phyloP scores from a whole-genome alignment of 2,797 vertebrate species.

The Neosilurus mollespiculum region DNA sequence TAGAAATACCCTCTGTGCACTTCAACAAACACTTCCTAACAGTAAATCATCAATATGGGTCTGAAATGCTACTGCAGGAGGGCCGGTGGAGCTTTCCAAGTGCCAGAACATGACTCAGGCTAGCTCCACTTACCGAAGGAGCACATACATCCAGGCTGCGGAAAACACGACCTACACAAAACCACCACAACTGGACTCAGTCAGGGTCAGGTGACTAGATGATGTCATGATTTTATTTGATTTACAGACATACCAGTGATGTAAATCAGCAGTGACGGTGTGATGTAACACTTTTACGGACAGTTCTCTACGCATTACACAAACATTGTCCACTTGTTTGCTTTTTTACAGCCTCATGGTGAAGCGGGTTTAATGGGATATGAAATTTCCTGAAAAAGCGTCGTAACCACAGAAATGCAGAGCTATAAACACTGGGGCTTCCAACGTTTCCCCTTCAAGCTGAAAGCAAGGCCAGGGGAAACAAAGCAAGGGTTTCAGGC shows the following conservation, averaged over 20 bases:
- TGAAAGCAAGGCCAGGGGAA: conserved; percentile 57
- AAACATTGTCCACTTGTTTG: conserved; percentile 30
- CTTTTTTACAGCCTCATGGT: conserved; percentile 49
- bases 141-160: neutral
- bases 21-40: conserved; percentile 52
- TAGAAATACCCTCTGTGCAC: conserved; percentile 49
- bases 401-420: conserved; percentile 44
- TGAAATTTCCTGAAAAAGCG: conserved; percentile 55
- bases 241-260: conserved; percentile 32
- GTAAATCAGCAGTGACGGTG: conserved; percentile 18
- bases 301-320: conserved; percentile 23
- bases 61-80: conserved; percentile 28
- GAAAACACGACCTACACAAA: conserved; percentile 16
- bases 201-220: conserved; percentile 7
- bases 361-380: conserved; percentile 56
- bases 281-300: conserved; percentile 37
- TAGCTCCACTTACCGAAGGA: conserved; percentile 23
- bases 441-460: conserved; percentile 50
- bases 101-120: conserved; percentile 38
- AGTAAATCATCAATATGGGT: conserved; percentile 40
- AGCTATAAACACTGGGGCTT: conserved; percentile 38
- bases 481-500: conserved; percentile 63
- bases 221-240: conserved; percentile 26
- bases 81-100: conserved; percentile 19
- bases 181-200: neutral